Percentiles rank a stretch among this genome's conserved stretches.
Evolutionary conservation across 23 tunicate species (phyloP).

Genomic region (Clavelina lepadiformis): DNA sequence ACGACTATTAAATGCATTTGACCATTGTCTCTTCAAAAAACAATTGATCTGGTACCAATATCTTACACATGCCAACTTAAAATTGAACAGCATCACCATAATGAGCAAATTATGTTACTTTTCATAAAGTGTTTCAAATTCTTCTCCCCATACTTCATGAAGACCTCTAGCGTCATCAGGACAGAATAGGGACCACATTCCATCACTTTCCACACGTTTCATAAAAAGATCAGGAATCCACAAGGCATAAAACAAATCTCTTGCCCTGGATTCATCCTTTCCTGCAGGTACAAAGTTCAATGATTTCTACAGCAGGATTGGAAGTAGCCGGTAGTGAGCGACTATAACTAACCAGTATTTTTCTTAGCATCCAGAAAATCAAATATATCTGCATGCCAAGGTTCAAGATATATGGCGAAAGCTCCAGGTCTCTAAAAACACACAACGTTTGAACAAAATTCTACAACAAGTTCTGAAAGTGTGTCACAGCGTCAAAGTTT

Average conservation of each 20-base stretch:
- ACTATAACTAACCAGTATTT: constrained; percentile 45
- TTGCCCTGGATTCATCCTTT: constrained; percentile 91
- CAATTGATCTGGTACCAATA: no score
- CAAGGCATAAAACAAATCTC: constrained; percentile 94
- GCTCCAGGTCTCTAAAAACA: constrained; percentile 86
- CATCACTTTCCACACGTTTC: constrained; percentile 92
- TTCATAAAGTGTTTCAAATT: constrained; percentile 83
- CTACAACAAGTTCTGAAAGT: no score
- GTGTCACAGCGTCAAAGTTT: not conserved
- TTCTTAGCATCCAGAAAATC: constrained; percentile 98
- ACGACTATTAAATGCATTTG: no score
- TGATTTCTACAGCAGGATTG: not conserved
- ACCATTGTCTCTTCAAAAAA: no score
- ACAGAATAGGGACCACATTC: constrained; percentile 89
- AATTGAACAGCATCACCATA: no score
- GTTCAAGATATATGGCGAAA: constrained; percentile 96
- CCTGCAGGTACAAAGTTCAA: constrained; percentile 19
- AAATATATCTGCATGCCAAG: constrained; percentile 99
- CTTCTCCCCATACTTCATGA: constrained; percentile 92
- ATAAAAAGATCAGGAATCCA: constrained; percentile 99
- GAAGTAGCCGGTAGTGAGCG: not conserved
- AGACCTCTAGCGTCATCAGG: constrained; percentile 96
- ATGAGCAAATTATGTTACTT: no score
- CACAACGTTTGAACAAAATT: no score
- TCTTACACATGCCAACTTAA: no score